Conservation (phyloP, 2,888 invertebrate genomes). For the Salpingus planirostris region DNA sequence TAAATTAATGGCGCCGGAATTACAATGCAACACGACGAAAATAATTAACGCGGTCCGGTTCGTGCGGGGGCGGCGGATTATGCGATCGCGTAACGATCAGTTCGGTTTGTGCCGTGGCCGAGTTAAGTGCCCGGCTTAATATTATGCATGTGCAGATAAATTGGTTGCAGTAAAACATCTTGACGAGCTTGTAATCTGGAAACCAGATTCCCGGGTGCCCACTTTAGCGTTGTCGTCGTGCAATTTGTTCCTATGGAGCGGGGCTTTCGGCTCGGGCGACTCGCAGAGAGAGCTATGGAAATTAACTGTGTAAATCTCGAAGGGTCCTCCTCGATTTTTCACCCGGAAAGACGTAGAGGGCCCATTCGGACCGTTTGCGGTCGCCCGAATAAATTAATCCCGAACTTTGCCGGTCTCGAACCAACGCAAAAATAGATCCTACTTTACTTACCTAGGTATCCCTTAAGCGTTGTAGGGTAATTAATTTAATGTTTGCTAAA, state of each 20-base stretch:
- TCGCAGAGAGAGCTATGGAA: conserved; percentile 29
- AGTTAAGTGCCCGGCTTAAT: conserved; percentile 10
- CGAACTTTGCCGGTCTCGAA: no score
- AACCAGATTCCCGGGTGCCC: conserved; percentile 23
- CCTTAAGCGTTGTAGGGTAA: conserved; percentile 4
- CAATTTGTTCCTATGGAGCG: conserved; percentile 32
- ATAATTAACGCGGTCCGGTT: no score
- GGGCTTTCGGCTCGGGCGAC: conserved; percentile 9
- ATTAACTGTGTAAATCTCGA: conserved; percentile 32
- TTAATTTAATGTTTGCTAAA: conserved; percentile 13
- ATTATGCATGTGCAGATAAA: conserved; percentile 18
- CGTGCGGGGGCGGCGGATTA: no score
- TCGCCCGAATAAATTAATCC: no score
- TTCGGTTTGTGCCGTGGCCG: no score
- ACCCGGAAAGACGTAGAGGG: no score
- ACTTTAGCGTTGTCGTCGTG: conserved; percentile 27
- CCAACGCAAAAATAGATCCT: no score
- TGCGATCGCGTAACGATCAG: no score
- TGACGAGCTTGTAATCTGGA: conserved; percentile 23
- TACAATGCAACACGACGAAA: no score
- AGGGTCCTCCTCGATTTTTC: conserved; percentile 27
- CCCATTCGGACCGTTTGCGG: no score
- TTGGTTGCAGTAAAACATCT: conserved; percentile 18
- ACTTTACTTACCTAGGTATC: no score
- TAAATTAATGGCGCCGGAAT: no score